phyloP scores from a whole-genome alignment of 2,797 vertebrate genomes.

The Pitangus sulphuratus region DNA sequence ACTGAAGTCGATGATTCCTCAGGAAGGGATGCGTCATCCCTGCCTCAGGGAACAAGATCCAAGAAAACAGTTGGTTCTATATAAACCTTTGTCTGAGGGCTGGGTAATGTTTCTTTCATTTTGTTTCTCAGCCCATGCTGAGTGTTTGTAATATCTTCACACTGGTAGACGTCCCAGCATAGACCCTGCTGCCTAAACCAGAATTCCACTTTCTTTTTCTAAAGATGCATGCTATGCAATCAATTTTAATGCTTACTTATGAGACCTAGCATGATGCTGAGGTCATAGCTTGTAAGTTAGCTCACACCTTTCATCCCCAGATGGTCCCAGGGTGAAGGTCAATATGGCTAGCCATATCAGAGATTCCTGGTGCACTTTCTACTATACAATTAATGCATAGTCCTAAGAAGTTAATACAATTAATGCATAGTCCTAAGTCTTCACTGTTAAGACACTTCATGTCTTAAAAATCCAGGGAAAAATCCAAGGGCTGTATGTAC shows the following conservation, averaged over 20 bases:
- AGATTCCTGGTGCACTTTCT: not conserved
- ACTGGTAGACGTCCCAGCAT: fast-evolving
- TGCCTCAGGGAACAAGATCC: not conserved
- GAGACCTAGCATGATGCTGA: not conserved
- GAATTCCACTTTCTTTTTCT: not conserved
- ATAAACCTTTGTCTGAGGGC: not conserved
- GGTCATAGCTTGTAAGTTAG: not conserved
- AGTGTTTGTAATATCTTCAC: not conserved
- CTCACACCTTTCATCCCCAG: not conserved
- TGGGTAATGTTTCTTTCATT: not conserved
- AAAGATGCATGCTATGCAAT: not conserved
- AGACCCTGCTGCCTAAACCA: not conserved
- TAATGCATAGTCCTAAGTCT: not conserved
- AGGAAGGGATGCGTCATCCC: not conserved
- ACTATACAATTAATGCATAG: not conserved
- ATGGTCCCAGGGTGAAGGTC: not conserved
- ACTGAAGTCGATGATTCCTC: not conserved
- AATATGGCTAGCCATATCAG: not conserved
- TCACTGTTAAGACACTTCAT: not conserved
- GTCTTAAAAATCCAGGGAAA: not conserved
- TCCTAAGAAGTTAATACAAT: not conserved
- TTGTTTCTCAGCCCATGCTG: not conserved
- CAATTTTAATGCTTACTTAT: not conserved
- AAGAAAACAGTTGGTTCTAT: not conserved
- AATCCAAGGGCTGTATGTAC: not conserved